Evolutionary conservation across 2,888 invertebrate genomes (phyloP), one percentile per base, ranked within the genome.

Genomic region (Nymphalis c-album): DNA sequence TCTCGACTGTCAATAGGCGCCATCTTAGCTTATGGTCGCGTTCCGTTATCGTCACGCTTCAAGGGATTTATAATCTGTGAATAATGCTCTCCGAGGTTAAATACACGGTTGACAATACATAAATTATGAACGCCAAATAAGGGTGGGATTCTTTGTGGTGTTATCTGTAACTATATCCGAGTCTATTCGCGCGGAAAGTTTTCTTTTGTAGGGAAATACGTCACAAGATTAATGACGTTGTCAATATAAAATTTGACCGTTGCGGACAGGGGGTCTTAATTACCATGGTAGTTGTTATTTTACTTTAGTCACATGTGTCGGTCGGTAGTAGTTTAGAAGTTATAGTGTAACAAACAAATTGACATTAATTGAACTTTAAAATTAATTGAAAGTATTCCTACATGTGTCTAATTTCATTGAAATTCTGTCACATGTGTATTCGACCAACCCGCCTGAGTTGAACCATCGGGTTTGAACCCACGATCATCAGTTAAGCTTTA

Each of bases 1-100:
- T 13, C 53, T 53, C 40, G 40, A 79, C 82, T 85, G 88, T 89
- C 88, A 87, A 72, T 71, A 67, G 71, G 75, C 77, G 87, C 88
- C 89, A 86, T 89, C 85, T 87, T 86, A 78, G 79, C 80, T 85
- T 85, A 85, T 78, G 81, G 83, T 17, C 53, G 53, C 26, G 31
- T 63, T 62, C 67, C 85, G 83, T 82, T 91, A 91, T 90, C 90
- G 78, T 76, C 76, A 81, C 89, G 88, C 85, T 86, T 81, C 81
- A 83, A 80, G 79, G 88, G 88, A 88, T 90, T 91, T 91, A 91
- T 90, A 90, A 91, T 90, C 87, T 88, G 90, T 90, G 90, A 91
- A 88, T 90, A 91, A 91, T 88, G 86, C 80, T 80, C 77, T 75
- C 53, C 75, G 80, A 82, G 85, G 86, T 86, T 90, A 90, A 90